Conservation (phyloP, 2,888 invertebrate genomes). For the Kuschelorhynchus macadamiae region DNA sequence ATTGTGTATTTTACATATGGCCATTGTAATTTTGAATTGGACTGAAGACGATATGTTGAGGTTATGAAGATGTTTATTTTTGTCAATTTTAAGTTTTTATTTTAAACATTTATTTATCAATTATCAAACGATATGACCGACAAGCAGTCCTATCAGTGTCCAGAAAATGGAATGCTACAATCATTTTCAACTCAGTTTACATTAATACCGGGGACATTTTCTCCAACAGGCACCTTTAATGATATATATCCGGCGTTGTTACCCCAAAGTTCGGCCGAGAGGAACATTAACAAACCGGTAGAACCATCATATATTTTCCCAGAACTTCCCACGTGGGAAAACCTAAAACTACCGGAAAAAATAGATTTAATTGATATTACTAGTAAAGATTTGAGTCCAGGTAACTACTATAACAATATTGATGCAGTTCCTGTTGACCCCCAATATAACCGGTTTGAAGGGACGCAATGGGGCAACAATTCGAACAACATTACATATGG, state of each 20-base stretch:
- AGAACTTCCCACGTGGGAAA: slow-evolving; percentile 51
- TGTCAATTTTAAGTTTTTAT: too few relatives aligned
- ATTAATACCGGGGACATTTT: slow-evolving; percentile 34
- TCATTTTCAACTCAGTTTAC: slow-evolving; percentile 24
- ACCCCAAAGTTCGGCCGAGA: slow-evolving; percentile 20
- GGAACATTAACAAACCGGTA: not conserved
- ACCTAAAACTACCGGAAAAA: slow-evolving; percentile 60
- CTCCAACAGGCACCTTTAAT: slow-evolving; percentile 33
- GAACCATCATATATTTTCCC: slow-evolving; percentile 27
- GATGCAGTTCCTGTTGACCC: slow-evolving; percentile 58
- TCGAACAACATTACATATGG: slow-evolving; percentile 54
- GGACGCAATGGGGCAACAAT: slow-evolving; percentile 55
- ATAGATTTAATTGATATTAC: slow-evolving; percentile 63
- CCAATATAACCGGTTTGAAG: slow-evolving; percentile 54
- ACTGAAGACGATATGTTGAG: too few relatives aligned
- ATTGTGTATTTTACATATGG: too few relatives aligned
- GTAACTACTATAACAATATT: slow-evolving; percentile 62
- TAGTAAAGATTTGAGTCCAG: slow-evolving; percentile 64
- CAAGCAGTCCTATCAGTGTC: slow-evolving; percentile 19
- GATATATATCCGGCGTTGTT: slow-evolving; percentile 28
- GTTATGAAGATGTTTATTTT: too few relatives aligned
- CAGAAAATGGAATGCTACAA: slow-evolving; percentile 13
- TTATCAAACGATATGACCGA: too few relatives aligned
- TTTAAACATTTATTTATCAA: too few relatives aligned
- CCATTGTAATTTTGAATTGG: too few relatives aligned